phyloP scores from a whole-genome alignment of 1,140 invertebrate species.

The Drosophila serrata region DNA sequence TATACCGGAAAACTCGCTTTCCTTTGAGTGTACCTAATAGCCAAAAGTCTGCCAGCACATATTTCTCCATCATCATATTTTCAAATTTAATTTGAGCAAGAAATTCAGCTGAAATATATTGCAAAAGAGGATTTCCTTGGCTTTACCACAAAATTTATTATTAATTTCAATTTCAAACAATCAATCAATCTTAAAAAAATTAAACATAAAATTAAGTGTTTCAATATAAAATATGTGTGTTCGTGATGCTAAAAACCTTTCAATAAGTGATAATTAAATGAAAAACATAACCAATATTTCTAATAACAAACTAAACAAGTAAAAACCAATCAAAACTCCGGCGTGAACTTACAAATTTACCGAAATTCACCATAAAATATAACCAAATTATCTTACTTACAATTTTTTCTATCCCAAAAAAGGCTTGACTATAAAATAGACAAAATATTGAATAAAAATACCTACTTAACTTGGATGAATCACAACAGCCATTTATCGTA shows the following conservation, averaged over 20 bases:
- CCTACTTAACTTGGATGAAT: constrained; percentile 1
- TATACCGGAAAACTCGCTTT: background rate
- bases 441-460: constrained; percentile 8
- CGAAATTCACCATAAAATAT: background rate
- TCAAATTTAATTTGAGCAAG: background rate
- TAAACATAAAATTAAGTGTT: background rate
- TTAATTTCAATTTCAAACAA: background rate
- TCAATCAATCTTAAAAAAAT: background rate
- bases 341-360: background rate
- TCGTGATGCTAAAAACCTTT: background rate
- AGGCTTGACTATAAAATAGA: constrained; percentile 6
- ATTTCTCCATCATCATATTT: constrained; percentile 8
- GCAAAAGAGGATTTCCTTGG: background rate
- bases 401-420: background rate
- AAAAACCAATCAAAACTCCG: background rate
- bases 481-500: background rate
- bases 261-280: background rate
- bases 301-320: background rate
- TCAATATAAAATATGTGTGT: background rate
- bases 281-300: background rate
- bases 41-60: constrained; percentile 1
- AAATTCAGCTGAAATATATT: background rate
- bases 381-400: background rate
- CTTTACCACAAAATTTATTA: background rate
- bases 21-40: constrained; percentile 1